Evolutionary conservation across 1,140 invertebrate genomes (phyloP).

Genomic region (Neuroterus valhalla): DNA sequence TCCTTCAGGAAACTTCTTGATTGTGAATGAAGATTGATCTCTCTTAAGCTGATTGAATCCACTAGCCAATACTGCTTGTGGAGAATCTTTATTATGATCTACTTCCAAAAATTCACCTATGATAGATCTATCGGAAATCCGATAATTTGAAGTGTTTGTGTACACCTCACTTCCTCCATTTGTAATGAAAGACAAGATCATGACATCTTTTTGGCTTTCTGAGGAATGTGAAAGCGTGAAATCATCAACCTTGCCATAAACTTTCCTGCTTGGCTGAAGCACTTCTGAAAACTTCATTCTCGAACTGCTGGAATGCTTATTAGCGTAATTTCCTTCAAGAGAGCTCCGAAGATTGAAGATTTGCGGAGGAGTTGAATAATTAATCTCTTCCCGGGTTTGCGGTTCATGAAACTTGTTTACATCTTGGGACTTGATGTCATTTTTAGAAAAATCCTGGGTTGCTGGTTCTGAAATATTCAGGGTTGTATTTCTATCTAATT

Average conservation of each 20-base stretch:
- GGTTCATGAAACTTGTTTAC: background rate
- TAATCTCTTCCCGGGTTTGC: background rate
- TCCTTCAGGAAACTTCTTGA: conserved; percentile 7
- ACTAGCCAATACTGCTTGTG: background rate
- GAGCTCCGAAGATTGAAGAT: background rate
- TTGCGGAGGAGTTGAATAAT: background rate
- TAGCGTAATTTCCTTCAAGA: background rate
- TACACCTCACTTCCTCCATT: background rate
- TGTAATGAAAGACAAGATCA: background rate
- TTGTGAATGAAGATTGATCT: conserved; percentile 4
- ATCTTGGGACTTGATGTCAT: background rate
- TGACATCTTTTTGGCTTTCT: background rate
- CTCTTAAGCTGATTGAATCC: background rate
- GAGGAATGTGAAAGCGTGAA: background rate
- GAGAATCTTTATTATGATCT: background rate
- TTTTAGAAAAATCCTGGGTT: background rate
- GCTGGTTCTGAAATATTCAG: background rate
- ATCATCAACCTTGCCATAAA: background rate
- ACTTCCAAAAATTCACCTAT: background rate
- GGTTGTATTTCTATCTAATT: background rate
- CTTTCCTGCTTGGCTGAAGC: background rate
- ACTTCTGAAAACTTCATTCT: background rate
- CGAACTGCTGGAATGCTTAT: background rate
- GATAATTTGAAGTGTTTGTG: background rate
- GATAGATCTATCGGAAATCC: background rate